A percentile compares a stretch with the other conserved stretches of the same genome.
phyloP scores from a whole-genome alignment of 2,113 vertebrate species.

The Empidonax traillii region DNA sequence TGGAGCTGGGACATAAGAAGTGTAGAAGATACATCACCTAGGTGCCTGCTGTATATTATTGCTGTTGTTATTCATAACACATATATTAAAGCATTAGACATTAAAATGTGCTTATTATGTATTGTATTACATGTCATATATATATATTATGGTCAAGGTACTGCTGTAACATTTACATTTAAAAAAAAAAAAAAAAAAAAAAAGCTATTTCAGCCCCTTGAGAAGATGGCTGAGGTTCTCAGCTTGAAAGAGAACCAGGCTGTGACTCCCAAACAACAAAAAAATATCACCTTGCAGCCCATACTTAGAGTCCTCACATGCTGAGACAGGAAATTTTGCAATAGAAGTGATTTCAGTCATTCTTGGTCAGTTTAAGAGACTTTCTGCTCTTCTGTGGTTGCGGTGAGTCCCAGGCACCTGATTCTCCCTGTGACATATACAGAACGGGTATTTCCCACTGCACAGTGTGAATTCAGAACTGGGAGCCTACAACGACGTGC shows the following conservation, averaged over 20 bases:
- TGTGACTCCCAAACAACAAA: neutral
- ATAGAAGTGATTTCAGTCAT: neutral
- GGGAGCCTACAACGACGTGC: neutral
- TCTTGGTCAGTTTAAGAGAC: neutral
- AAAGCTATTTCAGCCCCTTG: neutral
- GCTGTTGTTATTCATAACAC: neutral
- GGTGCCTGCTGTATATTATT: neutral
- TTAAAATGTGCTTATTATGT: neutral
- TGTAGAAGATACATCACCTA: neutral
- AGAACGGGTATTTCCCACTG: neutral
- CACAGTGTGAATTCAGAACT: neutral
- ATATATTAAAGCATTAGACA: neutral
- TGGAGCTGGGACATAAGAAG: neutral
- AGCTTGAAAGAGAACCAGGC: neutral
- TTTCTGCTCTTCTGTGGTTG: neutral
- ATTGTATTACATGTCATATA: neutral
- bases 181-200: neutral
- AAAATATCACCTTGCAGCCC: neutral
- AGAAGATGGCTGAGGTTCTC: neutral
- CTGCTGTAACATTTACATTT: neutral
- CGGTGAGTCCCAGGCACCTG: neutral
- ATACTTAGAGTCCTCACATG: neutral
- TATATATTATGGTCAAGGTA: neutral
- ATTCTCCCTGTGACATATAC: neutral
- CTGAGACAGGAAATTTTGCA: neutral